A percentile compares a stretch with the other conserved stretches of the same genome.
Evolutionary conservation across 2,888 invertebrate species (phyloP).

Genomic region (Subacronicta megacephala): DNA sequence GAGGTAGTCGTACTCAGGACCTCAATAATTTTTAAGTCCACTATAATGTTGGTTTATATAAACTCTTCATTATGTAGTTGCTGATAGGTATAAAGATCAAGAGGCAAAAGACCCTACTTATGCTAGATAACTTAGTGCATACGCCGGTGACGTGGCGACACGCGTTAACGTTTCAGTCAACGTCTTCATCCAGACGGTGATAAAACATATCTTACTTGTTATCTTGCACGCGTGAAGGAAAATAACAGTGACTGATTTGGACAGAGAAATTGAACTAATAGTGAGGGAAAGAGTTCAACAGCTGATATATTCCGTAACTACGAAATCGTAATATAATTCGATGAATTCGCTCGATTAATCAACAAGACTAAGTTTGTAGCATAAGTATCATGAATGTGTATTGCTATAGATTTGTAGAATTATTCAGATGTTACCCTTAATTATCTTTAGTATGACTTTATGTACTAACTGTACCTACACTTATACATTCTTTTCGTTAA

Average conservation of each 20-base stretch:
- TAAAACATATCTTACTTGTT: conserved; percentile 24
- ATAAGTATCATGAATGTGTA: too few species aligned
- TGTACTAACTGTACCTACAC: too few species aligned
- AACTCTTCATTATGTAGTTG: background rate
- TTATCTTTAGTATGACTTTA: too few species aligned
- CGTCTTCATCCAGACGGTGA: conserved; percentile 29
- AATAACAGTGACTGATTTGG: conserved; percentile 15
- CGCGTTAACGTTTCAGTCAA: conserved; percentile 35
- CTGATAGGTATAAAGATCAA: conserved; percentile 5
- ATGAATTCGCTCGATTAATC: too few species aligned
- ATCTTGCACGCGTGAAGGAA: conserved; percentile 14
- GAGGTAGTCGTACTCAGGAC: too few species aligned
- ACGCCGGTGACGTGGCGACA: conserved; percentile 8
- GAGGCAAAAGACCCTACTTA: conserved; percentile 2
- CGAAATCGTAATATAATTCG: too few species aligned
- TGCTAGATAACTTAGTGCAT: conserved; percentile 14
- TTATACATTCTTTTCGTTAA: too few species aligned
- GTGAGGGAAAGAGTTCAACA: background rate
- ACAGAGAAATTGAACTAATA: conserved; percentile 2
- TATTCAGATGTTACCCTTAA: too few species aligned
- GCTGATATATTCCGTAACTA: too few species aligned
- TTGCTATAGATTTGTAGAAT: too few species aligned
- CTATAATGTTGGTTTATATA: background rate
- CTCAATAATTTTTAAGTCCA: background rate
- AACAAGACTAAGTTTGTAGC: too few species aligned